These are phyloP conservation scores for Gavia stellata DNA, from an alignment of 2,113 vertebrate genomes.

Conservation along the genomic window DNA sequence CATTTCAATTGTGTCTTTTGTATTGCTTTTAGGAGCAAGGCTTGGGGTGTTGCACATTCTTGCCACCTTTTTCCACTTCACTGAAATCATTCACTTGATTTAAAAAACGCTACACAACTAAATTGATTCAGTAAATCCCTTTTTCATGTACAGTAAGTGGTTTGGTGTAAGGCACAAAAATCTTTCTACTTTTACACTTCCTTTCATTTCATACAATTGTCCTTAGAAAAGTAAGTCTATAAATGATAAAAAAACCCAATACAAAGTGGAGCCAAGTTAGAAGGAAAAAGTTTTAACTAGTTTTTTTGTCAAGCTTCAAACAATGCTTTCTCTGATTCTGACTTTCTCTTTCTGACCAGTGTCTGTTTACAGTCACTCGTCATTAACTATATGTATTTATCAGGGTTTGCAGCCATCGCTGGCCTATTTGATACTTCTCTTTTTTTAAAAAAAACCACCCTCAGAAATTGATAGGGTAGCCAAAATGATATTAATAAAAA, in stretches of 20 bases:
- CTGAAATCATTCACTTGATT: slow-evolving; percentile 64
- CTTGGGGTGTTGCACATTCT: slow-evolving; percentile 51
- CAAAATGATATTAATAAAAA: slow-evolving; percentile 88
- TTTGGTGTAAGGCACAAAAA: slow-evolving; percentile 61
- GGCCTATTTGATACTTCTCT: slow-evolving; percentile 66
- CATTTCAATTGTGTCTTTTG: slow-evolving; percentile 65
- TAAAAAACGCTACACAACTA: slow-evolving; percentile 65
- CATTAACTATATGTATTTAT: slow-evolving; percentile 28
- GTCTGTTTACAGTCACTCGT: slow-evolving; percentile 54
- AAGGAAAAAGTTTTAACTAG: slow-evolving; percentile 59
- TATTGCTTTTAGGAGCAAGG: slow-evolving; percentile 58
- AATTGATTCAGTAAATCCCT: slow-evolving; percentile 67
- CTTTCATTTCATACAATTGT: slow-evolving; percentile 68
- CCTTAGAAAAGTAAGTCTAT: slow-evolving; percentile 57
- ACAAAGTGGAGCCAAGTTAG: slow-evolving; percentile 52
- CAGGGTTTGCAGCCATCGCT: not conserved
- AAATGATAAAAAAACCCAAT: slow-evolving; percentile 49
- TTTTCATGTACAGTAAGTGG: slow-evolving; percentile 68
- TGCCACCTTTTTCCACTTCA: slow-evolving; percentile 60
- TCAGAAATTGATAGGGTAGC: slow-evolving; percentile 75
- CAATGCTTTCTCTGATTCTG: slow-evolving; percentile 54
- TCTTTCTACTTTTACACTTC: slow-evolving; percentile 64
- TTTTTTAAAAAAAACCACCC: slow-evolving; percentile 79
- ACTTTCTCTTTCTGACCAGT: slow-evolving; percentile 31
- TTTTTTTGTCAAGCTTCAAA: slow-evolving; percentile 58